Percentiles rank a stretch among this genome's conserved stretches.
These are phyloP conservation scores for Necrosyrtes monachus DNA, from an alignment of 2,797 vertebrate species.

Conservation along the genomic window DNA sequence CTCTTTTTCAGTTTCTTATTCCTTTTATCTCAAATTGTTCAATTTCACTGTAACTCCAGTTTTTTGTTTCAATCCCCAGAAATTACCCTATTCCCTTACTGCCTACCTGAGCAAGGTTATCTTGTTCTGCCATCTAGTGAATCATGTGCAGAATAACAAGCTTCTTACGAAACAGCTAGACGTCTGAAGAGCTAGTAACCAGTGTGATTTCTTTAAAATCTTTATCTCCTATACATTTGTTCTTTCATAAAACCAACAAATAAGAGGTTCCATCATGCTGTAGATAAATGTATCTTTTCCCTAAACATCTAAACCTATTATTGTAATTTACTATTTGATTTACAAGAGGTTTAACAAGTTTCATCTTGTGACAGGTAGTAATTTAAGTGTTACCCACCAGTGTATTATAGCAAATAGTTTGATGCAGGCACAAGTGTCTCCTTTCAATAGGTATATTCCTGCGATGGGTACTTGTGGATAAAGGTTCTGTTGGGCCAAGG, in stretches of 20 bases:
- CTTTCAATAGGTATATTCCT: background rate
- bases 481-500: background rate
- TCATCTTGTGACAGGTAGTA: background rate
- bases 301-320: background rate
- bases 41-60: background rate
- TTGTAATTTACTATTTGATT: background rate
- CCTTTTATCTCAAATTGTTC: background rate
- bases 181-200: background rate
- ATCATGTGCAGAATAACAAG: background rate
- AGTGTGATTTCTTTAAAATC: background rate
- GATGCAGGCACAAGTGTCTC: background rate
- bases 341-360: background rate
- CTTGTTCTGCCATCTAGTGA: conserved; percentile 69
- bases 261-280: background rate
- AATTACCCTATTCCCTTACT: background rate
- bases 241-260: background rate
- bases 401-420: background rate
- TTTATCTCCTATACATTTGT: background rate
- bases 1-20: background rate
- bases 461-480: background rate
- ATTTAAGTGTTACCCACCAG: background rate
- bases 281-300: background rate
- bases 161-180: background rate
- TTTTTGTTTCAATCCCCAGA: background rate
- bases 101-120: conserved; percentile 8